Evolutionary conservation across 2,113 vertebrate species (phyloP), one percentile per base, ranked within the genome.

Genomic region (Bos indicus): DNA sequence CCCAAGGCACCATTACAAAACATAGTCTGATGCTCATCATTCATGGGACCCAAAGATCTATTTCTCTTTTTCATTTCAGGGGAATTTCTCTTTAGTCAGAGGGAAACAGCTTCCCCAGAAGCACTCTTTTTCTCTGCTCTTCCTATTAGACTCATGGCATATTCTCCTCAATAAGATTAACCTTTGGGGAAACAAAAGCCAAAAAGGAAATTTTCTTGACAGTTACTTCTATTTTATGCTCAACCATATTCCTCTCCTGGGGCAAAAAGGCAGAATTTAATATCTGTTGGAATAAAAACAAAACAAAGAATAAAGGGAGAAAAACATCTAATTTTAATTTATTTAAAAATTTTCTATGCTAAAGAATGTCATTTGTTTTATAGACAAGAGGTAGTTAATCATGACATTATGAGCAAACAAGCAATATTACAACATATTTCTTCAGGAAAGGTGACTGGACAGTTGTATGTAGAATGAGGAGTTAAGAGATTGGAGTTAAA

Each of bases 1-100:
- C 25, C 8, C 17, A 89, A 85, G 64, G 83, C 40, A 52, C 40
- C 7, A 3, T 3, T 10, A 84, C 10, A 57, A 84, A 95, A 78
- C 33, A 71, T 84, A 48, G 30, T n/a, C 48, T 52, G 17, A 59
- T 17, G 13, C 8, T 28, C 26, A 10, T 59, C 36, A 78, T 64
- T 96, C 64, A 40, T 67, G 56, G 51, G n/a, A 64, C 56, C 17
- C 48, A 67, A 88, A 78, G 14, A 51, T 14, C 1, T 43, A 19
- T 60, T 67, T 87, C 78, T 71, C 88, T 13, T 84, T 91, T 91
- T 77, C 7, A 94, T 77, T 96, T 82, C 56, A 78, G 4, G 33
- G 16, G n/a, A 82, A 78, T 78, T 93, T 94, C 48, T 91, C 81
- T 82, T 97, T 60, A 78, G 51, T 90, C 51, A 90, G 57, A 97